Evolutionary conservation across 1,140 invertebrate species (phyloP).

Genomic region (Heliconius hewitsoni): DNA sequence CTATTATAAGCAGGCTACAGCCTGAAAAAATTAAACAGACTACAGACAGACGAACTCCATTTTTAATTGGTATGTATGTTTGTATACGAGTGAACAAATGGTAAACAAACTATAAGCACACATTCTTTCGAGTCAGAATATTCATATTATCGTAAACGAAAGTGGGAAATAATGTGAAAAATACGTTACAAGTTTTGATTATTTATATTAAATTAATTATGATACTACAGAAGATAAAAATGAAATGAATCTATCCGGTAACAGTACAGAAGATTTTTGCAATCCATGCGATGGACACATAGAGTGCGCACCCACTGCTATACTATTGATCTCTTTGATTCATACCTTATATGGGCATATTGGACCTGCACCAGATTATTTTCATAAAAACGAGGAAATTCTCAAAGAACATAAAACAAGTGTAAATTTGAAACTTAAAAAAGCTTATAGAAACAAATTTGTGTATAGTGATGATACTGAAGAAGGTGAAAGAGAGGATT

Average conservation of each 20-base stretch:
- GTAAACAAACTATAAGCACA: neutral
- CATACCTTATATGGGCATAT: conserved; percentile 70
- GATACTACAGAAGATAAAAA: conserved; percentile 39
- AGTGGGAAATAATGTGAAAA: neutral
- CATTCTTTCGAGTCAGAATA: neutral
- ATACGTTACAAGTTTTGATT: neutral
- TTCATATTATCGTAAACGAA: neutral
- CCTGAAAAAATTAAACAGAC: too few relatives aligned
- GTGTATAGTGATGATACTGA: conserved; percentile 35
- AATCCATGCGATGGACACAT: conserved; percentile 72
- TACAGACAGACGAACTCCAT: neutral
- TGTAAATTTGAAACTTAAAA: conserved; percentile 24
- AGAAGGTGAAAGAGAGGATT: conserved; percentile 44
- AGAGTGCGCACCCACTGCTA: conserved; percentile 72
- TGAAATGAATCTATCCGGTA: conserved; percentile 62
- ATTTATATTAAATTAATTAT: conserved; percentile 6
- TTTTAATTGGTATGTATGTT: neutral
- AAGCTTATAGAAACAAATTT: conserved; percentile 34
- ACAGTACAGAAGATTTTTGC: conserved; percentile 71
- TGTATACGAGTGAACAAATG: neutral
- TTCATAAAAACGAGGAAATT: conserved; percentile 48
- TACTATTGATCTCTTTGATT: conserved; percentile 67
- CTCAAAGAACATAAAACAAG: conserved; percentile 26
- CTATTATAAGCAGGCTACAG: too few relatives aligned
- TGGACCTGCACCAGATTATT: conserved; percentile 65